Base-by-base conservation (phyloP, 2,113 vertebrate genomes). In the Paradoxurus hermaphroditus region DNA sequence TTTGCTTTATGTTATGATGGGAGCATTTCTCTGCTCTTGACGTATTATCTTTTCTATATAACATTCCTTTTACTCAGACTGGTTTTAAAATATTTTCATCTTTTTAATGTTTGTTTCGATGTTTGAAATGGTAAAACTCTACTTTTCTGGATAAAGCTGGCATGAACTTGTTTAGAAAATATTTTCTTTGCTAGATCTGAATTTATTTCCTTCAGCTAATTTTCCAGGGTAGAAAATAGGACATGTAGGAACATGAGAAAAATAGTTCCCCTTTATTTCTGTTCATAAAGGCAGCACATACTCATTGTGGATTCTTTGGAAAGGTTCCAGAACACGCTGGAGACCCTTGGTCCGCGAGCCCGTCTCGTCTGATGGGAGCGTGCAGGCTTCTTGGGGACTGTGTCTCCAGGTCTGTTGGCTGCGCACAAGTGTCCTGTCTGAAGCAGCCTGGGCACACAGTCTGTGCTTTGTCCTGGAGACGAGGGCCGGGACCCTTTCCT, bases 161-260 rank as follows among this genome's bases (percentile, higher is more conserved):
- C 36, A 59, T 62, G n/a, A 78, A 68, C 34, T 70, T 91, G 31
- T 85, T 95, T 82, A 49, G 59, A 94, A 84, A 31, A 53, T 46
- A 41, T 8, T 5, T 44, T 87, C 46, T 75, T 79, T 89, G 67
- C 53, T 31, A 7, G 44, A 36, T 46, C 41, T n/a, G 36, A 5
- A 16, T 62, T 67, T 39, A 51, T 56, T 78, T 92, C 25, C 23
- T 87, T 16, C 7, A 49, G 44, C 34, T 68, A 29, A 25, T 36
- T 90, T 84, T n/a, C 25, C 39, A 72, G 23, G 34, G 16, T 8
- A 49, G 51, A 36, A 70, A 29, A 25, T 2, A 56, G 34, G 18
- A 41, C 7, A 19, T 5, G 46, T 12, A 19, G 56, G 41, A 49
- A 31, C 10, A 21, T 2, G 25, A 13, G 29, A 86, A 41, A 25